phyloP scores from a whole-genome alignment of 2,797 vertebrate species.

The Onychomys torridus region DNA sequence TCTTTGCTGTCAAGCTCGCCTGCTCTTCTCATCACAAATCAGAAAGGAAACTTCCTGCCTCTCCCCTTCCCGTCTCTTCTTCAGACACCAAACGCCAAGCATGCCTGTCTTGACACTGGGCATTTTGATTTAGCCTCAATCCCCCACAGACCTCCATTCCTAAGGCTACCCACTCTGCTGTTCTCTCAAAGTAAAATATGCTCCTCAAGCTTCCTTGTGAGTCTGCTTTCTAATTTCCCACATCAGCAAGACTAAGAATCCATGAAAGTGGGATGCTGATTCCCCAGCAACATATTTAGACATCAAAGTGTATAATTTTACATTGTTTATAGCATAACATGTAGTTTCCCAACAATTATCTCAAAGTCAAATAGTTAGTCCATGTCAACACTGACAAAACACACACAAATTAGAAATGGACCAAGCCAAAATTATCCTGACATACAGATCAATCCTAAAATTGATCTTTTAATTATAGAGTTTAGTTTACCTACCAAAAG shows the following conservation, averaged over 20 bases:
- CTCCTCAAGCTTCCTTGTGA: neutral
- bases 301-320: neutral
- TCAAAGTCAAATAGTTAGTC: neutral
- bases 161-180: too few relatives aligned
- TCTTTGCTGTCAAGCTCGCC: neutral
- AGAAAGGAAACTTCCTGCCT: neutral
- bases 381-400: neutral
- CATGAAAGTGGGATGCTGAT: neutral
- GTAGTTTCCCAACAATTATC: neutral
- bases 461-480: neutral
- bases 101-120: neutral
- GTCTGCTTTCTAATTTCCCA: neutral
- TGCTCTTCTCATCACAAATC: neutral
- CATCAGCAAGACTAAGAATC: neutral
- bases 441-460: neutral
- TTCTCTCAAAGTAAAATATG: neutral
- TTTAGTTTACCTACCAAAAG: neutral
- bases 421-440: neutral
- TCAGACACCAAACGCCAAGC: neutral
- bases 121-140: neutral
- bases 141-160: neutral
- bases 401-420: neutral
- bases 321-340: neutral
- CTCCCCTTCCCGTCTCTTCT: neutral
- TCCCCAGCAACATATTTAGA: neutral